phyloP scores from a whole-genome alignment of 2,888 invertebrate genomes.

The Eucriotettix oculatus region DNA sequence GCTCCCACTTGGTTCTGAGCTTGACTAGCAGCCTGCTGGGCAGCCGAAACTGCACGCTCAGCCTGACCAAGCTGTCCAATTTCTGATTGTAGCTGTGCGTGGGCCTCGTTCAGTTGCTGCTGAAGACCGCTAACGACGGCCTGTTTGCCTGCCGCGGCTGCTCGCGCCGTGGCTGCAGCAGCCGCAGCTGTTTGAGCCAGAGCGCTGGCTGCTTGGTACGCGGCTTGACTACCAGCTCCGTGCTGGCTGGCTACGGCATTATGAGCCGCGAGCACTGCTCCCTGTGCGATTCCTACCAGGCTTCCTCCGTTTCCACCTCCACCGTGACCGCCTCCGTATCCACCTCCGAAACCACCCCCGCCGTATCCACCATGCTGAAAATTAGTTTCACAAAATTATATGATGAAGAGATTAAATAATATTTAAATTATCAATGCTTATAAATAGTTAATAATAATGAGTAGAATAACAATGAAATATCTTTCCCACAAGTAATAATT shows the following conservation, averaged over 20 bases:
- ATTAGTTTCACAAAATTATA: too few species aligned
- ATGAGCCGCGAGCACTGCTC: slow-evolving; percentile 29
- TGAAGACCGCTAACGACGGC: slow-evolving; percentile 33
- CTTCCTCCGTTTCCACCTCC: too few species aligned
- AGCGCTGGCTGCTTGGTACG: slow-evolving; percentile 61
- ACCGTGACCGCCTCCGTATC: too few species aligned
- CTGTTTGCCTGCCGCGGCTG: slow-evolving; percentile 47
- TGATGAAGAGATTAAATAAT: too few species aligned
- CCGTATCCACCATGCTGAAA: too few species aligned
- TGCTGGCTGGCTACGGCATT: slow-evolving; percentile 53
- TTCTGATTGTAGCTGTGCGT: slow-evolving; percentile 49
- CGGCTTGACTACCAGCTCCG: slow-evolving; percentile 59
- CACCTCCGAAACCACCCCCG: too few species aligned
- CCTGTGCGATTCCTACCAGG: too few species aligned
- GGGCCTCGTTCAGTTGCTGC: slow-evolving; percentile 56
- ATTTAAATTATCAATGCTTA: too few species aligned
- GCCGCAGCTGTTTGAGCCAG: slow-evolving; percentile 59
- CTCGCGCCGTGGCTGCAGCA: slow-evolving; percentile 46
- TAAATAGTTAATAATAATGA: too few species aligned
- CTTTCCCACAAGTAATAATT: too few species aligned
- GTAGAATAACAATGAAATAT: too few species aligned
- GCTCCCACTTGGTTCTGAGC: slow-evolving; percentile 23
- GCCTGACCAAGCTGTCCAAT: slow-evolving; percentile 57
- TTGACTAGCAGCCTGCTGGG: slow-evolving; percentile 52
- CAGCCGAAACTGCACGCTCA: slow-evolving; percentile 49